Evolutionary conservation across 2,797 vertebrate species (phyloP), one percentile per base, ranked within the genome.

Genomic region (Alectoris magna): DNA sequence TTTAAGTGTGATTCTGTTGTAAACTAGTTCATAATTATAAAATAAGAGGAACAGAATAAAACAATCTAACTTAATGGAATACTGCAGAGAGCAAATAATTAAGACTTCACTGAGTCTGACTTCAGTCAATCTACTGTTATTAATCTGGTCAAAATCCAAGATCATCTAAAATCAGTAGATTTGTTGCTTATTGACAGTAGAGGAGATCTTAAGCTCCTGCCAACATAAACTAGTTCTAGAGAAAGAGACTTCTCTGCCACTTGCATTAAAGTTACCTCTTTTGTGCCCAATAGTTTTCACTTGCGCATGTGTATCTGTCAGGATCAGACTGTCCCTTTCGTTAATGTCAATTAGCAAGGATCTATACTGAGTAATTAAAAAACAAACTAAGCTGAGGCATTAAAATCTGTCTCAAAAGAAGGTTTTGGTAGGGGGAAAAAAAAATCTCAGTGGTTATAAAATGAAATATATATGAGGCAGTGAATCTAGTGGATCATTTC

Each of bases 401-500:
- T 89, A 92, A 87, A 86, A 87, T 76, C 76, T 78, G 74, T 70
- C 73, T 86, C 19, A 89, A 89, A 56, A 86, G 82, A 88, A 93
- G 48, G 71, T 73, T 92, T 93, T 80, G 71, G 60, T 53, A 93
- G 60, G 63, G 62, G 44, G 71, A 88, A 95, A 81, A 80, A 81
- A 83, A 55, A 66, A 75, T 93, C 73, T 94, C 72, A 31, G 77
- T 94, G 96, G 95, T 94, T 94, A 93, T 91, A 78, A 91, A 95
- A 96, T 95, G 93, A 96, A 95, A 95, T 97, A 97, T 94, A 96
- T 94, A 97, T 97, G 89, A 97, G 95, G 87, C 87, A 93, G 90
- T 96, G 96, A 97, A 97, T 97, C 95, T 84, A 96, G 88, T 92
- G 87, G 97, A 98, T 98, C 96, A 89, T 97, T 98, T 97, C 93